phyloP scores from a whole-genome alignment of 1,140 invertebrate genomes.

The Microplitis mediator region DNA sequence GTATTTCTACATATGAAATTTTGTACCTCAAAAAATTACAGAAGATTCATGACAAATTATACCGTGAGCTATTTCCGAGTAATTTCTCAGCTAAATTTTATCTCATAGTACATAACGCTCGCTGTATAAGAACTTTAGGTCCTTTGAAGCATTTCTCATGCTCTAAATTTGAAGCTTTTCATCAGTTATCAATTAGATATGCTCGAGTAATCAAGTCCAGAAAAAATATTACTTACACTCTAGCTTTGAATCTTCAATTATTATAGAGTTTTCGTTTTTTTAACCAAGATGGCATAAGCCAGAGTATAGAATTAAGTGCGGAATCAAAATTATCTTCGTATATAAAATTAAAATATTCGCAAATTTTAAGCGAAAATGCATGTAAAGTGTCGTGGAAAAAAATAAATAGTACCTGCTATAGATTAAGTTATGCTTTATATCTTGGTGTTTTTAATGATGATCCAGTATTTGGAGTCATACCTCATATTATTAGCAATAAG shows the following conservation, averaged over 20 bases:
- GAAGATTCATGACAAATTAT: conserved; percentile 13
- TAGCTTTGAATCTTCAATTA: background rate
- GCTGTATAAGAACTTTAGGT: conserved; percentile 16
- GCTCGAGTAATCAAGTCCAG: conserved; percentile 14
- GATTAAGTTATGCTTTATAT: background rate
- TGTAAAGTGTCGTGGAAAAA: background rate
- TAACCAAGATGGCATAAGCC: background rate
- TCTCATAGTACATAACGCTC: conserved; percentile 25
- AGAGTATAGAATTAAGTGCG: background rate
- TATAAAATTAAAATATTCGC: background rate
- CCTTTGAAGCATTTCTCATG: conserved; percentile 29
- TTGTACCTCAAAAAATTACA: conserved; percentile 16
- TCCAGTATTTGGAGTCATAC: background rate
- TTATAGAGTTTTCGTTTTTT: background rate
- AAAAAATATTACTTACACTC: background rate
- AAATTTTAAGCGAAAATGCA: background rate
- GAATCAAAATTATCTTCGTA: background rate
- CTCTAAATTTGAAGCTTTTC: conserved; percentile 13
- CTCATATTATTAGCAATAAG: background rate
- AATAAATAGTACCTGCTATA: background rate
- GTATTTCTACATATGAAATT: conserved; percentile 7
- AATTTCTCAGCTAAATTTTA: conserved; percentile 26
- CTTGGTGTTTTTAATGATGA: background rate
- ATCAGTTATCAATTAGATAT: conserved; percentile 24
- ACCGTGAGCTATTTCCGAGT: conserved; percentile 27